A percentile compares a stretch with the other conserved stretches of the same genome.
These are phyloP conservation scores for Spizaetus ornatus DNA, from an alignment of 2,113 vertebrate species.

Conservation along the genomic window DNA sequence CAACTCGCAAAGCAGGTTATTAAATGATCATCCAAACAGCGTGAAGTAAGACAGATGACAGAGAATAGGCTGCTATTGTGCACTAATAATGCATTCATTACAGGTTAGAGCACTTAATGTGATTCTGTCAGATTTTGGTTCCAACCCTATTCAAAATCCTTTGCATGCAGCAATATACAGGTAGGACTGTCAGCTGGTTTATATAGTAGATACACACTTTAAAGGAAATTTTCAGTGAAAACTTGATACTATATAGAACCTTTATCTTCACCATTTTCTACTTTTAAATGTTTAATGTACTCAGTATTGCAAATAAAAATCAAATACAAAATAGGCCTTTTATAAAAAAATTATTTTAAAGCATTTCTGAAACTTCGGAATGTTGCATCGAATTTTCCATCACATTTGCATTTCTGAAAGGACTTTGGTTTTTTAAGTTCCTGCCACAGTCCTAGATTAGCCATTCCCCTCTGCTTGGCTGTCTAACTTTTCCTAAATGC, in stretches of 20 bases:
- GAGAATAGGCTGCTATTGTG: not conserved
- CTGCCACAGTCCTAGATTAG: not conserved
- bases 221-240: not conserved
- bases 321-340: not conserved
- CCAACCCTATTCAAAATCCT: not conserved
- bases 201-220: not conserved
- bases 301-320: not conserved
- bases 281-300: not conserved
- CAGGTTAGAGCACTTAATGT: not conserved
- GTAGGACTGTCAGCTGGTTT: not conserved
- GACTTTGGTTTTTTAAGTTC: not conserved
- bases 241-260: not conserved
- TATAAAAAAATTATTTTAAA: not conserved
- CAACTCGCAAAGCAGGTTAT: not conserved
- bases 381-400: not conserved
- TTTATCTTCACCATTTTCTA: not conserved
- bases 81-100: not conserved
- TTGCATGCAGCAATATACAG: not conserved
- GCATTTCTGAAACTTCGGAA: not conserved
- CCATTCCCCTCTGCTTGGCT: not conserved
- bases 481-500: conserved; percentile 71
- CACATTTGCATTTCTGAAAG: not conserved
- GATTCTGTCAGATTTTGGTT: not conserved
- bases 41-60: not conserved
- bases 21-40: not conserved